Percentiles rank a stretch among this genome's conserved stretches.
These are phyloP conservation scores for Ptychochromis oligacanthus DNA, from an alignment of 2,113 vertebrate genomes.

Conservation along the genomic window DNA sequence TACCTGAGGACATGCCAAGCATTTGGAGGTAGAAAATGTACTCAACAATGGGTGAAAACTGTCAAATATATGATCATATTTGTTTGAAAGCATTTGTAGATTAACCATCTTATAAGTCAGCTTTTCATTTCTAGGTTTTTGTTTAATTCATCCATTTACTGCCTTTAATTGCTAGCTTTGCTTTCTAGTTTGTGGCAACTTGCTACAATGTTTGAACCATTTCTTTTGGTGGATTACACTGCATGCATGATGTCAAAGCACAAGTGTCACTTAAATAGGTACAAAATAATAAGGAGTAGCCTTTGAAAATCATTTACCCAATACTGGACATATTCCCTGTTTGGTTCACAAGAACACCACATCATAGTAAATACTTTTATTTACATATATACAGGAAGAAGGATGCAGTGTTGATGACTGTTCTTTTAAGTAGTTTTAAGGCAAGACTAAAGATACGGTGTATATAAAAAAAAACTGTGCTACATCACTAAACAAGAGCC, in stretches of 20 bases:
- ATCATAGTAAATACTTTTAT: slow-evolving; percentile 62
- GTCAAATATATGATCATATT: background rate
- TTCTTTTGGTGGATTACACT: slow-evolving; percentile 18
- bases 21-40: slow-evolving; percentile 52
- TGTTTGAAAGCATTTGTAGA: background rate
- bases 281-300: slow-evolving; percentile 54
- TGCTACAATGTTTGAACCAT: slow-evolving; percentile 37
- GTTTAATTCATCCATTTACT: background rate
- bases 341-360: slow-evolving; percentile 59
- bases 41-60: background rate
- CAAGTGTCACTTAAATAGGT: slow-evolving; percentile 45
- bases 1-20: slow-evolving; percentile 6
- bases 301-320: slow-evolving; percentile 51
- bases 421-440: slow-evolving; percentile 69
- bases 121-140: background rate
- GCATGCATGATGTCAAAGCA: slow-evolving; percentile 50
- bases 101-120: background rate
- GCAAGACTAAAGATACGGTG: slow-evolving; percentile 67
- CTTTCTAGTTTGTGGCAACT: background rate
- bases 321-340: slow-evolving; percentile 67
- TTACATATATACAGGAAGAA: slow-evolving; percentile 69
- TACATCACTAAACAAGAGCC: slow-evolving; percentile 61
- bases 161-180: background rate
- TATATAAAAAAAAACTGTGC: slow-evolving; percentile 47
- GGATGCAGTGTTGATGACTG: slow-evolving; percentile 57